Base-by-base conservation (phyloP, 2,797 vertebrate genomes). In the Sparidentex hasta region DNA sequence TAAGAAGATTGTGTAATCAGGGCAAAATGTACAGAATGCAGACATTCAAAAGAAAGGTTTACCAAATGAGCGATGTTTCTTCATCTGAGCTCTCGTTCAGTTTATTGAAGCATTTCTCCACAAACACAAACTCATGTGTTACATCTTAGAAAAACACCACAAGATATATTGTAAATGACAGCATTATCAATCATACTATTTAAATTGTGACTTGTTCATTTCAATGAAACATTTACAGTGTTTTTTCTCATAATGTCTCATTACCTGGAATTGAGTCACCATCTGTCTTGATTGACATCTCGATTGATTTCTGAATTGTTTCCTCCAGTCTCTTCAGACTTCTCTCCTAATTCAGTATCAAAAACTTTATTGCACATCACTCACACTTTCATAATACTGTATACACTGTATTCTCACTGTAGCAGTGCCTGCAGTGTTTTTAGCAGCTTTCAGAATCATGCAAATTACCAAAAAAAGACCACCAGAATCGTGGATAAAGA, bases 241-340 rank as follows among this genome's bases (percentile, higher is more conserved):
- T 38, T 38, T 38, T 38, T 38, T 65, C 55, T 18, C 0, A 29
- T 4, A 38, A 2, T 1, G 29, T 76, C 25, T 16, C 7, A 62
- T 73, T 87, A 90, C 88, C 86, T 83, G 80, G 87, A 18, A 89
- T 20, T 18, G 61, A 78, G 57, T 0, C 1, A 13, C 61, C 27
- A 50, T 79, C 33, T 1, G 21, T 72, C 18, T 64, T 51, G 38
- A 88, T 61, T 25, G 79, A 80, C 48, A 57, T 50, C 3, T 86
- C n/a, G 4, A 86, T 80, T 17, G 86, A 82, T 75, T 80, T 14
- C 27, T 11, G 1, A 75, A 88, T 61, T 20, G 61, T 55, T 5
- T 38, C 0, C 5, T 27, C 0, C 21, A 89, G 47, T 0, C 0
- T 12, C 3, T 21, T 0, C 41, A 76, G 16, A 21, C 82, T 79